Evolutionary conservation across 2,797 vertebrate species (phyloP), one percentile per base, ranked within the genome.

Genomic region (Mormyrus proboscirostris): DNA sequence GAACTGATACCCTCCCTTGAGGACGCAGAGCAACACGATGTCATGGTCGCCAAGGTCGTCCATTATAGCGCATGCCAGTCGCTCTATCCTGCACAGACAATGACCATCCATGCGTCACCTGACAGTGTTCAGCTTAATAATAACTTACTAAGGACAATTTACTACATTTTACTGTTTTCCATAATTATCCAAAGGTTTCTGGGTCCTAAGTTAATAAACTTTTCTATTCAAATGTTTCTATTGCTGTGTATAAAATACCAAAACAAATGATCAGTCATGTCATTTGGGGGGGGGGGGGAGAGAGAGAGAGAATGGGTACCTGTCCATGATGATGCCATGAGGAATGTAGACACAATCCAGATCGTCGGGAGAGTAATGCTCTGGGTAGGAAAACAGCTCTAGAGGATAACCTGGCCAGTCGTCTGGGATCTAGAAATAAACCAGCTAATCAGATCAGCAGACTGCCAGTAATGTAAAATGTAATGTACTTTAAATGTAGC

Each of bases 1-100:
- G 94, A 99, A 99, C 94, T 97, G 97, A 94, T 97, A 99, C 59
- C 97, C 97, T 87, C 97, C 98, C 94, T 99, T 98, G 91, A 99
- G 93, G 88, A 98, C 97, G 89, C 97, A 99, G 83, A 98, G 95
- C 91, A 97, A 96, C 94, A 97, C 96, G 22, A 99, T 96, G 93
- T 97, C 96, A 91, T 95, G 85, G 93, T 97, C 95, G 1, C 98
- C 97, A 89, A 98, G 95, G 92, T 98, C 97, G 73, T 96, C 97
- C 97, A 98, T 95, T 92, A 99, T 99, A 93, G 98, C 96, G 89
- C 97, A 96, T 1, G 98, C 97, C 88, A 99, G 93, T 4, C 96
- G 94, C 89, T 99, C 98, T 47, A 96, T 98, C 95, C 98, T 99
- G 94, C 38, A 90, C 88, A 47, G 38, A 79, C 38, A 9, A 47